A percentile compares a stretch with the other conserved stretches of the same genome.
These are phyloP conservation scores for Enoplosus armatus DNA, from an alignment of 2,797 vertebrate species.

Conservation along the genomic window DNA sequence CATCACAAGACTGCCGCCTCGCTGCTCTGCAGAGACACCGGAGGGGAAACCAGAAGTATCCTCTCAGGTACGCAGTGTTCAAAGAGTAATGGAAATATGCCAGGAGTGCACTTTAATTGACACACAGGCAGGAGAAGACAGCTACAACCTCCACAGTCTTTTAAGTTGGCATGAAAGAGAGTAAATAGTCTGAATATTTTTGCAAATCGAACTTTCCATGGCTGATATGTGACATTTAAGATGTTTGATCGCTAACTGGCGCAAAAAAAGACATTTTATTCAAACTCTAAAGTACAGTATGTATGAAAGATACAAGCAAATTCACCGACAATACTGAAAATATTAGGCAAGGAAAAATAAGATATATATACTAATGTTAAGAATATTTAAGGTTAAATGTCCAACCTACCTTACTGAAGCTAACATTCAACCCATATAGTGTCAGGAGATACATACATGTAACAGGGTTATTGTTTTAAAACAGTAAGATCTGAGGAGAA, in stretches of 20 bases:
- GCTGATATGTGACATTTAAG: constrained; percentile 28
- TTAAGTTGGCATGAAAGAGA: constrained; percentile 31
- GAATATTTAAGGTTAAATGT: too few relatives aligned
- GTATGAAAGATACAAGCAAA: background rate
- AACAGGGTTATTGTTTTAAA: constrained; percentile 4
- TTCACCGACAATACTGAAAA: background rate
- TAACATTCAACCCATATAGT: background rate
- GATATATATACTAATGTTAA: too few relatives aligned
- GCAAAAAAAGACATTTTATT: background rate
- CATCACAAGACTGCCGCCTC: constrained; percentile 26
- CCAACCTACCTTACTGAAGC: background rate
- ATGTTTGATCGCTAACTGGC: constrained; percentile 15
- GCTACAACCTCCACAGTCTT: constrained; percentile 7
- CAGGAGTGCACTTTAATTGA: constrained; percentile 60
- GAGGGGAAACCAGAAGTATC: constrained; percentile 31
- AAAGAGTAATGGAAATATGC: constrained; percentile 44
- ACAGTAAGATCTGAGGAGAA: background rate
- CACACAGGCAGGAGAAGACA: constrained; percentile 33
- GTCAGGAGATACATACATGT: background rate
- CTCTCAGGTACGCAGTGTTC: constrained; percentile 41
- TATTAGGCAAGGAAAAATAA: background rate
- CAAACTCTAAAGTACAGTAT: background rate
- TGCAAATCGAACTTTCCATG: constrained; percentile 26
- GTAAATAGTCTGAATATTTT: constrained; percentile 26
- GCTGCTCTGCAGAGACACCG: constrained; percentile 13